Conservation (phyloP, 2,888 invertebrate genomes). For the Lamellibrachia columna region DNA sequence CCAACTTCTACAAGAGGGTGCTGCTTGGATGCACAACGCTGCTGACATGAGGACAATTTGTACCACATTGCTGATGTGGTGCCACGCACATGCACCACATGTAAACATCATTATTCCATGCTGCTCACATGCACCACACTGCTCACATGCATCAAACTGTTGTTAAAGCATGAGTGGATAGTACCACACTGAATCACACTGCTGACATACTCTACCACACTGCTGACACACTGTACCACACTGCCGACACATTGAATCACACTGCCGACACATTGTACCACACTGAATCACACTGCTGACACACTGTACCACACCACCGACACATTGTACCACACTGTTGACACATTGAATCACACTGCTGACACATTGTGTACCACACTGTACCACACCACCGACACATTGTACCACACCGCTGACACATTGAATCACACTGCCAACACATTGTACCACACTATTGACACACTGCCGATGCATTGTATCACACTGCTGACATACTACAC, state of each 20-base stretch:
- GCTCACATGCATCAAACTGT: neutral
- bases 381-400: neutral
- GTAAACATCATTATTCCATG: no score
- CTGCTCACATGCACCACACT: neutral
- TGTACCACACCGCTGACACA: neutral
- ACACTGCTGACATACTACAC: neutral
- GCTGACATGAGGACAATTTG: neutral
- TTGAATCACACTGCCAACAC: neutral
- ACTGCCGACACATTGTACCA: neutral
- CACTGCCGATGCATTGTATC: no score
- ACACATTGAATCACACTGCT: neutral
- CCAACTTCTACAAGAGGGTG: neutral
- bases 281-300: neutral
- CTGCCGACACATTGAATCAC: neutral
- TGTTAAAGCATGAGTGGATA: neutral
- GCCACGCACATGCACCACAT: no score
- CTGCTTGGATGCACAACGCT: conserved; percentile 3
- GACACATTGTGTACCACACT: neutral
- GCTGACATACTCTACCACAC: neutral
- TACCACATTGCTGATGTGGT: neutral
- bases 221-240: neutral
- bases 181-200: neutral
- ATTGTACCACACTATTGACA: neutral
- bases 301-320: neutral
- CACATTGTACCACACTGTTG: neutral